Evolutionary conservation across 2,888 invertebrate species (phyloP).

Genomic region (Drosophila paranaensis): DNA sequence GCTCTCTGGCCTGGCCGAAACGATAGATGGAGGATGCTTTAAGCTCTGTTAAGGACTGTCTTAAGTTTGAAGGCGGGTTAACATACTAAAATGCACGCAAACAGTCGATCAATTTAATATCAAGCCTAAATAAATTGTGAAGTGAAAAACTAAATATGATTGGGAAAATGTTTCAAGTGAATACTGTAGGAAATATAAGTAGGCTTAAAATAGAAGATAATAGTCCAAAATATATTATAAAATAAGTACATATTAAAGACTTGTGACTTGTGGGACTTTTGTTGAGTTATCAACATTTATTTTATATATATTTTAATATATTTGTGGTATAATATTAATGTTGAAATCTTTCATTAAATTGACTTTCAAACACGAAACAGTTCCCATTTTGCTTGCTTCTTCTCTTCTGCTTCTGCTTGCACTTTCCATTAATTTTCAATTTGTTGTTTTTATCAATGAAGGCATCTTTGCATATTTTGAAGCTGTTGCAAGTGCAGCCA

Average conservation of each 20-base stretch:
- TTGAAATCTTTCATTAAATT: too few relatives aligned
- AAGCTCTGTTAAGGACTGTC: background rate
- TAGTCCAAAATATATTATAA: too few relatives aligned
- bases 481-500: conserved; percentile 21
- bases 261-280: too few relatives aligned
- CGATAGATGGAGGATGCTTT: conserved; percentile 5
- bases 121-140: background rate
- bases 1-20: background rate
- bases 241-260: too few relatives aligned
- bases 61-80: background rate
- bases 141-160: background rate
- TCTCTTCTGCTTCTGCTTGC: background rate
- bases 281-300: too few relatives aligned
- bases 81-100: background rate
- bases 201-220: too few relatives aligned
- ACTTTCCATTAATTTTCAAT: conserved; percentile 39
- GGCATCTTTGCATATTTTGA: conserved; percentile 23
- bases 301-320: too few relatives aligned
- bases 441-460: conserved; percentile 41
- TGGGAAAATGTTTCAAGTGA: background rate
- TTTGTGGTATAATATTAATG: too few relatives aligned
- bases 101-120: background rate
- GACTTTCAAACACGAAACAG: too few relatives aligned
- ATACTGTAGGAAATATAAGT: background rate
- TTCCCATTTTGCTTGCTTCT: too few relatives aligned